Base-by-base conservation (phyloP, 2,888 invertebrate species). In the Nowickia ferox region DNA sequence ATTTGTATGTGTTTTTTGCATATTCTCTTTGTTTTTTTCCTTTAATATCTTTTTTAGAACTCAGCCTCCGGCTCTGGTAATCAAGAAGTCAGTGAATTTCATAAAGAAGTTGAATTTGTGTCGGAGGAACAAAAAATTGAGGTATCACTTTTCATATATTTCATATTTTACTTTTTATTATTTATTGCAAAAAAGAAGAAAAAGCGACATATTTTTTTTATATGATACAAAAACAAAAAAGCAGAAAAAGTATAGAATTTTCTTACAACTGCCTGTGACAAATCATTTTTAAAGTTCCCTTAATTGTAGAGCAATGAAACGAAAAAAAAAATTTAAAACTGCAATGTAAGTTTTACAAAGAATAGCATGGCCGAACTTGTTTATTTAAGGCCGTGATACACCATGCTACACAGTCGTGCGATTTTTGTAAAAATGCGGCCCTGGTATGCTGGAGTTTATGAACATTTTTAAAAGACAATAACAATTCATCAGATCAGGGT, bases 91-190 rank as follows among this genome's bases (percentile, higher is more conserved):
- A 65, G 71, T 57, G 89, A 94, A 91, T 88, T 93, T 19, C 95
- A 95, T 89, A 95, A 95, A 1, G 95, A 95, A 90, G 95, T 95
- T 79, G 95, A 95, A 90, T 95, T 95, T 90, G 94, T 95, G 53
- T 93, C 93, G 84, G 95, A 95, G 89, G 94, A 94, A 63, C 94
- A 95, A 61, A 91, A 91, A 84, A 92, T 93, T 88, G 93, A 93
- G 93, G 93, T 93, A 91, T 87, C 46, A 77, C 71, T 17, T 69
- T 80, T 76, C 55, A 65, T 44, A 51, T 51, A 80, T 74, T 53
- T 80, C 10, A 65, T 71, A 51, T 57, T 72, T 30, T 65, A 22
- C 11, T 51, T 78, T 44, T 63, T 61, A 61, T 68, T 68, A 59
- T 68, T 77, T 59, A 13, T 69, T 51, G 42, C 15, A 59, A 69